Evolutionary conservation across 1,140 invertebrate species (phyloP).

Genomic region (Amphibalanus amphitrite): DNA sequence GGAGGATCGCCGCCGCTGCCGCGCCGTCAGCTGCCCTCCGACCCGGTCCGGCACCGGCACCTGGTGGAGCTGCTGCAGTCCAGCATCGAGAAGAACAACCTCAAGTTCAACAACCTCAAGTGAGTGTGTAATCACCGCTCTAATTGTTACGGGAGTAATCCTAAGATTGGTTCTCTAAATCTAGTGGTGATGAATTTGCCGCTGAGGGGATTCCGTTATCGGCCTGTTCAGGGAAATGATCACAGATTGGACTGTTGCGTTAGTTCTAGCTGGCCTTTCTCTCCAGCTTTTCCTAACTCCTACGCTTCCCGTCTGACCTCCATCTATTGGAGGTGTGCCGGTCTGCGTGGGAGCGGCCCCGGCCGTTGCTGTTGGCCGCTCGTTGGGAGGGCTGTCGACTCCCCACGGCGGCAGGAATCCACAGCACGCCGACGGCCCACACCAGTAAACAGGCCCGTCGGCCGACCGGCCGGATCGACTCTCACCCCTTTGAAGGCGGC

Average conservation of each 20-base stretch:
- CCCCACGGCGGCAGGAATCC: not conserved
- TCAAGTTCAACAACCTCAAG: conserved; percentile 29
- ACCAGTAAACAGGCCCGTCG: conserved; percentile 10
- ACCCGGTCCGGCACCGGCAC: conserved; percentile 33
- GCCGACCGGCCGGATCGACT: conserved; percentile 8
- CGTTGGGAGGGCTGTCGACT: not conserved
- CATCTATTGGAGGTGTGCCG: too few relatives aligned
- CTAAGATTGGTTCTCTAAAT: too few relatives aligned
- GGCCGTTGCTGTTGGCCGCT: not conserved
- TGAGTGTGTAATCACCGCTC: conserved; percentile 9
- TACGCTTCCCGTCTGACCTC: too few relatives aligned
- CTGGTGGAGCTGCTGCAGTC: conserved; percentile 63
- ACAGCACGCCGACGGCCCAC: conserved; percentile 6
- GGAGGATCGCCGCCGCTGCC: conserved; percentile 13
- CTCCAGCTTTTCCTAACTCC: too few relatives aligned
- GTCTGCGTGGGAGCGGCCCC: too few relatives aligned
- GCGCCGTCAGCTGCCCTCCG: conserved; percentile 13
- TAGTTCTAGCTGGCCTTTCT: too few relatives aligned
- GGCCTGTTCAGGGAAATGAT: too few relatives aligned
- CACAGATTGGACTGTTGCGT: too few relatives aligned
- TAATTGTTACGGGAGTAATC: conserved; percentile 5
- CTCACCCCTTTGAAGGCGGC: conserved; percentile 12
- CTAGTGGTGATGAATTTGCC: too few relatives aligned
- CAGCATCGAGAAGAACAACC: conserved; percentile 78
- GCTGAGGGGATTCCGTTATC: too few relatives aligned